Conservation (phyloP, 2,888 invertebrate species). For the Blastobasis lacticolella region DNA sequence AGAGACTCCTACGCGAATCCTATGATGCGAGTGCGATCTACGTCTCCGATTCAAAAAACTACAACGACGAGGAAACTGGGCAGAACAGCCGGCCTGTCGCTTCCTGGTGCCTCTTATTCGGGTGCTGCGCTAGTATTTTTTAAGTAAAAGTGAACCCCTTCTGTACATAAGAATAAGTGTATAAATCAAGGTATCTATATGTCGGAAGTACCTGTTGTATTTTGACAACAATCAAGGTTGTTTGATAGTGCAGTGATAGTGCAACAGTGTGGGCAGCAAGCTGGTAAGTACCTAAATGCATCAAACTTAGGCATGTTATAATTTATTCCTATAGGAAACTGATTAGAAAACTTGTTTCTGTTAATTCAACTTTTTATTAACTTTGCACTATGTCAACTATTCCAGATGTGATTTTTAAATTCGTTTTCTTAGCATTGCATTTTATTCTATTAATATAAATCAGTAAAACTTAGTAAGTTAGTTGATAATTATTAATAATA, state of each 20-base stretch:
- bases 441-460: too few species aligned
- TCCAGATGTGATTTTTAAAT: too few species aligned
- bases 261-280: slow-evolving; percentile 10
- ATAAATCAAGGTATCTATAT: neutral
- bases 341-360: slow-evolving; percentile 2
- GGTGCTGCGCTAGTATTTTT: slow-evolving; percentile 14
- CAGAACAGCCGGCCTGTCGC: slow-evolving; percentile 13
- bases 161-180: slow-evolving; percentile 3
- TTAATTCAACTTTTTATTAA: too few species aligned
- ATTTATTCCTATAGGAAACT: slow-evolving; percentile 4
- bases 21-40: slow-evolving; percentile 26
- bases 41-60: slow-evolving; percentile 33
- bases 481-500: too few species aligned
- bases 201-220: slow-evolving; percentile 24
- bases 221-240: slow-evolving; percentile 40
- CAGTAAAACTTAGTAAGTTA: too few species aligned
- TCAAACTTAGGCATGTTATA: neutral
- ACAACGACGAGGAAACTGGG: slow-evolving; percentile 41
- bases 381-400: too few species aligned
- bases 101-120: slow-evolving; percentile 20
- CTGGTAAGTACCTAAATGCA: slow-evolving; percentile 20
- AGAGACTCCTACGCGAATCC: slow-evolving; percentile 58
- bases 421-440: too few species aligned
- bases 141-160: slow-evolving; percentile 12
- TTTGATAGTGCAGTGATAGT: slow-evolving; percentile 6